Conservation (phyloP, 2,797 vertebrate genomes). For the Macropus fuliginosus region DNA sequence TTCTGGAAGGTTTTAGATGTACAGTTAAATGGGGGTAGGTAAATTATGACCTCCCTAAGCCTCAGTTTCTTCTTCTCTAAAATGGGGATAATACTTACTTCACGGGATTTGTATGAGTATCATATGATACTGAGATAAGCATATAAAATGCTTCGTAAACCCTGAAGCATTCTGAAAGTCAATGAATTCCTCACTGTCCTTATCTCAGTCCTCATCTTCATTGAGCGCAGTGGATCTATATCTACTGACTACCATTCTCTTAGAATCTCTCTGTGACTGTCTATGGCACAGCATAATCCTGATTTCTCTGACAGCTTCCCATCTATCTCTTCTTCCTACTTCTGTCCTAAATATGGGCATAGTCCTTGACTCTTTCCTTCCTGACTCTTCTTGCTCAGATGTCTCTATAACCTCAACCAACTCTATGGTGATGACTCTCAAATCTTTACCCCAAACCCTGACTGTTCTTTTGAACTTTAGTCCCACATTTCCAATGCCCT, state of each 20-base stretch:
- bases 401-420: neutral
- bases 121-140: neutral
- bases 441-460: neutral
- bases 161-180: neutral
- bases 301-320: neutral
- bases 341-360: neutral
- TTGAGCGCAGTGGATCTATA: neutral
- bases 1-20: neutral
- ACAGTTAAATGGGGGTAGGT: neutral
- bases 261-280: neutral
- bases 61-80: neutral
- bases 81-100: neutral
- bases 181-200: neutral
- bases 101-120: neutral
- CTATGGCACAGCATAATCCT: neutral
- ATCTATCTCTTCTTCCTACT: neutral
- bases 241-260: neutral
- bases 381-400: neutral
- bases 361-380: neutral
- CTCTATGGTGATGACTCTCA: neutral
- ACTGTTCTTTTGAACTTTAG: neutral
- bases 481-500: neutral
- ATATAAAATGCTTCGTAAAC: neutral
- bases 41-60: neutral
- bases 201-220: neutral